These are phyloP conservation scores for Todus mexicanus DNA, from an alignment of 2,797 vertebrate genomes.

Conservation along the genomic window DNA sequence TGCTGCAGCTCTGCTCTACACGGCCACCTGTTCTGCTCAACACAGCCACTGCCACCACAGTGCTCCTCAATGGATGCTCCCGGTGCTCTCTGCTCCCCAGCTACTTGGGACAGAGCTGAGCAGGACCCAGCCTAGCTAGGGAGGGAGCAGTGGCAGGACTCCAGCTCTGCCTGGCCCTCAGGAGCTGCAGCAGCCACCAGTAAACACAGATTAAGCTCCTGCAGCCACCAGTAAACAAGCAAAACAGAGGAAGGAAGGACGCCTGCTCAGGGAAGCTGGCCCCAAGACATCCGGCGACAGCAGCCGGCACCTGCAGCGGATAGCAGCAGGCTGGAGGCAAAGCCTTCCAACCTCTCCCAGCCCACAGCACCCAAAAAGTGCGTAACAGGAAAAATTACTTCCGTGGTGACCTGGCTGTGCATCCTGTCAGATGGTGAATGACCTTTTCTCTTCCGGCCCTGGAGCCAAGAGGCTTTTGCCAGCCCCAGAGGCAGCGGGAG, in stretches of 20 bases:
- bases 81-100: background rate
- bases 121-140: background rate
- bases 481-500: rapidly evolving
- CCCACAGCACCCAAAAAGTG: background rate
- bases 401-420: background rate
- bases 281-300: background rate
- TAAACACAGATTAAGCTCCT: background rate
- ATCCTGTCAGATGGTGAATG: background rate
- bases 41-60: background rate
- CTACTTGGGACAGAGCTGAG: background rate
- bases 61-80: background rate
- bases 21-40: background rate
- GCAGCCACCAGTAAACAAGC: background rate
- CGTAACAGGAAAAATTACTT: background rate
- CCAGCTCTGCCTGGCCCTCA: background rate
- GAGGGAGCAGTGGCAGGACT: background rate
- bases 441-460: background rate
- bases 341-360: background rate
- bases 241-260: background rate
- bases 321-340: background rate
- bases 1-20: background rate
- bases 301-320: background rate
- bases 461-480: background rate
- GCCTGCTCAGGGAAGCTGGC: background rate
- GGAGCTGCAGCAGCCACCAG: background rate